Percentiles rank a stretch among this genome's conserved stretches.
Conservation (phyloP, 2,888 invertebrate species). For the Agrochola lychnidis region DNA sequence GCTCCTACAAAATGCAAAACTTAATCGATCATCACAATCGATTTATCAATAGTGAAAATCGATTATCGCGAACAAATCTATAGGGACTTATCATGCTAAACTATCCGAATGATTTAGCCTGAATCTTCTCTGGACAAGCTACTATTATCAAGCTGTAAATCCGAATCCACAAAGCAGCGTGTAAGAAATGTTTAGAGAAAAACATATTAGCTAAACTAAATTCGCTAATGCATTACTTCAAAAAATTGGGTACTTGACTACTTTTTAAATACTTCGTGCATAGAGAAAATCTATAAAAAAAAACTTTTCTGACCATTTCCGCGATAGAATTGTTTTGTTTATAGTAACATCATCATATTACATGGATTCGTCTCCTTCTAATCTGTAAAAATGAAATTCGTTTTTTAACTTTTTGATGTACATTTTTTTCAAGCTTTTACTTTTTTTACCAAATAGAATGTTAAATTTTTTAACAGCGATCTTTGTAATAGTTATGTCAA, state of each 20-base stretch:
- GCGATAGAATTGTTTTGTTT: constrained; percentile 38
- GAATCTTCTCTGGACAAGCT: constrained; percentile 33
- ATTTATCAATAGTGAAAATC: background rate
- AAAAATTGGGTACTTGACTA: constrained; percentile 55
- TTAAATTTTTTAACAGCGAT: background rate
- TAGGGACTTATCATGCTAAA: constrained; percentile 6
- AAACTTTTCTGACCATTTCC: constrained; percentile 50
- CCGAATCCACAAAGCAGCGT: constrained; percentile 33
- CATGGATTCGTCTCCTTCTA: constrained; percentile 58
- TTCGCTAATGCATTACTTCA: constrained; percentile 41
- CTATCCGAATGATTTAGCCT: constrained; percentile 1
- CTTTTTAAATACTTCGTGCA: constrained; percentile 48
- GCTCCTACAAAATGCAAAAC: constrained; percentile 7
- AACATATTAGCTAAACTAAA: constrained; percentile 28
- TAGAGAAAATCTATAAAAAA: constrained; percentile 31
- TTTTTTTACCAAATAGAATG: background rate
- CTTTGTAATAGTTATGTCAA: background rate
- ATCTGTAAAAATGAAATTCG: constrained; percentile 60
- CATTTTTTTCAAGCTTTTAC: background rate
- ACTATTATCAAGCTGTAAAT: constrained; percentile 29
- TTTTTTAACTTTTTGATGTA: constrained; percentile 21
- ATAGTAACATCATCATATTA: constrained; percentile 55
- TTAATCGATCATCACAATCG: background rate
- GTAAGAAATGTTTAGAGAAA: constrained; percentile 28
- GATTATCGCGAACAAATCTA: constrained; percentile 5